Percentiles rank a stretch among this genome's conserved stretches.
Conservation (phyloP, 2,888 invertebrate species). For the Panopea generosa region DNA sequence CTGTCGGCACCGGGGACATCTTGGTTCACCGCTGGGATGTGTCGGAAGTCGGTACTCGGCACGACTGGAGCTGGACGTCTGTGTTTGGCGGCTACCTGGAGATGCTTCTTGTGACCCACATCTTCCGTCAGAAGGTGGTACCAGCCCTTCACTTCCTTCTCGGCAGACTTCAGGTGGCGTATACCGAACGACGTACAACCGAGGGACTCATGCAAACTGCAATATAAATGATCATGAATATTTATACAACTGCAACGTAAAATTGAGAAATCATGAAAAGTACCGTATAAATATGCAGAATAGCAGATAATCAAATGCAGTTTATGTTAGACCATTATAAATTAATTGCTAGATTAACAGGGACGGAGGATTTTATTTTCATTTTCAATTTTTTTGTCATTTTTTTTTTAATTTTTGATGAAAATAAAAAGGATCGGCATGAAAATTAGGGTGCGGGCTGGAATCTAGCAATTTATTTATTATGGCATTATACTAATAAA, state of each 20-base stretch:
- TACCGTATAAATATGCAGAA: too few species aligned
- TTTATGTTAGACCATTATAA: too few species aligned
- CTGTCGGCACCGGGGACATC: slow-evolving; percentile 41
- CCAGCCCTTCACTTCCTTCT: slow-evolving; percentile 89
- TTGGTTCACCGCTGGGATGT: slow-evolving; percentile 49
- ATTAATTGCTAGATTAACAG: too few species aligned
- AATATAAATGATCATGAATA: slow-evolving; percentile 2
- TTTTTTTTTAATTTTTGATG: too few species aligned
- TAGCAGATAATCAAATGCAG: too few species aligned
- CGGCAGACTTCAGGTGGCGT: slow-evolving; percentile 89
- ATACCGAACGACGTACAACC: slow-evolving; percentile 97
- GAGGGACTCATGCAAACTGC: slow-evolving; percentile 95
- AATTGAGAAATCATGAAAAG: neutral
- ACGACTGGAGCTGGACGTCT: slow-evolving; percentile 30
- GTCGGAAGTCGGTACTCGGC: neutral
- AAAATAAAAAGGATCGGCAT: too few species aligned
- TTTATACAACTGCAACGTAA: too few species aligned
- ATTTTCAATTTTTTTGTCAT: too few species aligned
- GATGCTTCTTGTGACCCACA: slow-evolving; percentile 87
- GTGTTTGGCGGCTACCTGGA: slow-evolving; percentile 67
- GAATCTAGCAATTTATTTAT: too few species aligned
- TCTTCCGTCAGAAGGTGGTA: slow-evolving; percentile 91
- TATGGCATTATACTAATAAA: too few species aligned
- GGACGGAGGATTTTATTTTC: too few species aligned
- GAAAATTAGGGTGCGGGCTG: too few species aligned